A percentile compares a stretch with the other conserved stretches of the same genome.
These are phyloP conservation scores for Tridacna crocea DNA, from an alignment of 2,888 invertebrate genomes.

Conservation along the genomic window DNA sequence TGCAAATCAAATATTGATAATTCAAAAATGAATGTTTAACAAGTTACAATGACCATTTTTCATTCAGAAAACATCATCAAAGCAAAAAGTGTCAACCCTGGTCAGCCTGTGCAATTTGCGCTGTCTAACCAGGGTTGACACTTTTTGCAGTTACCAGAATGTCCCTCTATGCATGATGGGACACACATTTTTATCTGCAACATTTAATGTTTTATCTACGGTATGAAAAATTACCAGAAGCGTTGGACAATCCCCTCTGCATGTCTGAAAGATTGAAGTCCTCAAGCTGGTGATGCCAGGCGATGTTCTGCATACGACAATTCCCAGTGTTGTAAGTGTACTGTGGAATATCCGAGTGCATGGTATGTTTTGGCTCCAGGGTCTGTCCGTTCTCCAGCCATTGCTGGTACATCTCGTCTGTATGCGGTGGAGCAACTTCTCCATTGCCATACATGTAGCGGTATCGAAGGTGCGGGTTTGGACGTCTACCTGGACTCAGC, in stretches of 20 bases:
- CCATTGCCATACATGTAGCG: constrained; percentile 67
- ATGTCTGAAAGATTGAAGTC: constrained; percentile 57
- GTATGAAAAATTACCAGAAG: constrained; percentile 28
- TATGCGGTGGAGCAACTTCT: constrained; percentile 60
- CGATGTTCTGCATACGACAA: constrained; percentile 64
- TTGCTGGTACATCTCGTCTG: constrained; percentile 63
- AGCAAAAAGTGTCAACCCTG: too few relatives aligned
- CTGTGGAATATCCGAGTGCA: constrained; percentile 36
- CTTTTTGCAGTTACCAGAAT: too few relatives aligned
- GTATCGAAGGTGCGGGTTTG: constrained; percentile 62
- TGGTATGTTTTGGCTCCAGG: constrained; percentile 32
- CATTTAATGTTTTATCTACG: too few relatives aligned
- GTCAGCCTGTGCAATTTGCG: too few relatives aligned
- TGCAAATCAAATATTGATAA: too few relatives aligned
- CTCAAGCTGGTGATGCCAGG: constrained; percentile 59
- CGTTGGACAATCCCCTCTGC: constrained; percentile 49
- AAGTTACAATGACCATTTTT: too few relatives aligned
- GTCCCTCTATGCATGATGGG: too few relatives aligned
- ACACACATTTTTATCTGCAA: too few relatives aligned
- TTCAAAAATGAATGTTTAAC: too few relatives aligned
- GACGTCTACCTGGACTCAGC: constrained; percentile 68
- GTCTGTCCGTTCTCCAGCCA: constrained; percentile 60
- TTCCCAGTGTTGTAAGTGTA: constrained; percentile 55
- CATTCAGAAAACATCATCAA: too few relatives aligned
- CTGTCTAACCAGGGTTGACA: too few relatives aligned